Evolutionary conservation across 1,140 invertebrate genomes (phyloP), one percentile per base, ranked within the genome.

Genomic region (Muscidifurax raptorellus): DNA sequence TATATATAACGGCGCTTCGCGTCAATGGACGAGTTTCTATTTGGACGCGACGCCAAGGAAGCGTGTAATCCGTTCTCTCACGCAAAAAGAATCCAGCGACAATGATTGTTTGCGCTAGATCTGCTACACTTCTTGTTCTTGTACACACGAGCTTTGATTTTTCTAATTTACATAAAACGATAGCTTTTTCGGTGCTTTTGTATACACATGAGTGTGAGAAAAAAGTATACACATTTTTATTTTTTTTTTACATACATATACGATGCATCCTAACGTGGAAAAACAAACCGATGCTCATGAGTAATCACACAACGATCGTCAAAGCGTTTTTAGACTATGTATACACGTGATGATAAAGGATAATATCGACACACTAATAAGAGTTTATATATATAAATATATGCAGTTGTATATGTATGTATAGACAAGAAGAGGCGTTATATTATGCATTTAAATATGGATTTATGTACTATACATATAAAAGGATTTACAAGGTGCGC

Each of bases 391-490:
- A 77, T 27, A 87, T 86, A 88, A 85, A 88, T 87, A 87, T 87
- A 88, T 82, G 85, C 83, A 47, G 77, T 64, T 80, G 78, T 83
- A 86, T 76, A 71, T 83, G 86, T 71, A 81, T 81, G 78, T 85
- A 81, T 85, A 85, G 64, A 88, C 85, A 86, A 86, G 85, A 86
- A 80, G 84, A 87, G 86, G 86, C 87, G 86, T 86, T 81, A 82
- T 84, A 90, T 87, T 89, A 90, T 89, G 89, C 88, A 89, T 90
- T 91, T 90, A 88, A 85, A 88, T 86, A 88, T 89, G 86, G 86
- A 90, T 88, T 88, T 90, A 89, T 89, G 88, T 88, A 89, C 86
- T 88, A 80, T 84, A 84, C 67, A 80, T 75, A 75, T 75, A 82
- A 77, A 82, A 81, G 79, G 79, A 77, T 85, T 85, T 85, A 81